Conservation (phyloP, 2,797 vertebrate species). For the Mycteria americana region DNA sequence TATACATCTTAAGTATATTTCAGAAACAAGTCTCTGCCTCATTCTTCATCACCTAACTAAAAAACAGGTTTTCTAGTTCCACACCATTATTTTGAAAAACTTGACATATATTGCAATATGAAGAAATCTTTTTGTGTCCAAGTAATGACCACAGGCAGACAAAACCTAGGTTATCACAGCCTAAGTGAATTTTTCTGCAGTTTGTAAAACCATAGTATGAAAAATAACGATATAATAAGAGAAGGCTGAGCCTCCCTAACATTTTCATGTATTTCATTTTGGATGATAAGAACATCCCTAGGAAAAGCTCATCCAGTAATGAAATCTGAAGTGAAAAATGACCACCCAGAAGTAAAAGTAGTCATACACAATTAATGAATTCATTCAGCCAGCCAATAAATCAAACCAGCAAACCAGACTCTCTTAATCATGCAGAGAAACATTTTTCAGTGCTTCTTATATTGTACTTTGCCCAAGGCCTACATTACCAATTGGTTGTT, state of each 20-base stretch:
- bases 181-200: not conserved
- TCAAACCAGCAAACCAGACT: constrained; percentile 38
- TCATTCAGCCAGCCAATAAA: constrained; percentile 50
- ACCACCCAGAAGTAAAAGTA: constrained; percentile 49
- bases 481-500: constrained; percentile 32
- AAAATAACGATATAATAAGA: not conserved
- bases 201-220: not conserved
- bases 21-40: not conserved
- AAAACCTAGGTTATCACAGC: not conserved
- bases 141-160: not conserved
- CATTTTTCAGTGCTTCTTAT: constrained; percentile 22
- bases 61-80: not conserved
- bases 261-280: constrained; percentile 22
- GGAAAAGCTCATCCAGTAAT: constrained; percentile 42
- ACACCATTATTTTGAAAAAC: not conserved
- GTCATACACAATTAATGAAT: constrained; percentile 60
- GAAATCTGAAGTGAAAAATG: constrained; percentile 52
- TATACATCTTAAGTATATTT: not conserved
- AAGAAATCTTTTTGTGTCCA: not conserved
- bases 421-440: constrained; percentile 25
- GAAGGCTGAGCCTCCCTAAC: not conserved
- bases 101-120: not conserved
- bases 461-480: constrained; percentile 39
- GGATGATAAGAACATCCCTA: constrained; percentile 24
- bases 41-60: not conserved